These are phyloP conservation scores for Axinella damicornis DNA, from an alignment of 37 sponge, comb jelly and placozoan species.

Conservation along the genomic window DNA sequence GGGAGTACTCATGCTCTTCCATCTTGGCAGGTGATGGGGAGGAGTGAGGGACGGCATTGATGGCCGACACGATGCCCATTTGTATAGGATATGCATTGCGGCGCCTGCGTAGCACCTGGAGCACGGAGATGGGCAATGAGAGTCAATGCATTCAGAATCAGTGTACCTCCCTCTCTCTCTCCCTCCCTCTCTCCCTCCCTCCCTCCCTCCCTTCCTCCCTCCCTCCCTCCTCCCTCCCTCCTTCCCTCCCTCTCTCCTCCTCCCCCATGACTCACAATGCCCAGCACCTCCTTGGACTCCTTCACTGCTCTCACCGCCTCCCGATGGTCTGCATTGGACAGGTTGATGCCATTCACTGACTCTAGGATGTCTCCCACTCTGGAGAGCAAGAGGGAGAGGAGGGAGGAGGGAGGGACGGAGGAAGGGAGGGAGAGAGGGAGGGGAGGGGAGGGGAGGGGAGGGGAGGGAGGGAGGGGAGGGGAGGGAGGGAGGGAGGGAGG, in stretches of 20 bases:
- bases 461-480: background rate
- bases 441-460: constrained; percentile 1
- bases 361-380: constrained; percentile 82
- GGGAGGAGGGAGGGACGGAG: too few species aligned
- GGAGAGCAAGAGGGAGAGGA: background rate
- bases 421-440: background rate
- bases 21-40: background rate
- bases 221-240: background rate
- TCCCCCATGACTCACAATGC: constrained; percentile 27
- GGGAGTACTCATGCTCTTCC: constrained; percentile 62
- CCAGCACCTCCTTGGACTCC: constrained; percentile 57
- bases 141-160: background rate
- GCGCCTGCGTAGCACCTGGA: constrained; percentile 38
- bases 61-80: constrained; percentile 37
- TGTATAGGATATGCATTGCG: constrained; percentile 41
- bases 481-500: too few species aligned
- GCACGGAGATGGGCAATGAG: background rate
- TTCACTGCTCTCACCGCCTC: constrained; percentile 79
- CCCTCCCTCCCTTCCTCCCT: background rate
- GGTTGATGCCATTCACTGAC: constrained; percentile 62
- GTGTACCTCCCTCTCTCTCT: background rate
- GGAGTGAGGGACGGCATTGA: constrained; percentile 26
- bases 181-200: constrained; percentile 3
- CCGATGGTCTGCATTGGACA: constrained; percentile 64
- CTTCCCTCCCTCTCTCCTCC: too few species aligned